Conservation (phyloP, 2,888 invertebrate genomes). For the Hydropsyche betteni region DNA sequence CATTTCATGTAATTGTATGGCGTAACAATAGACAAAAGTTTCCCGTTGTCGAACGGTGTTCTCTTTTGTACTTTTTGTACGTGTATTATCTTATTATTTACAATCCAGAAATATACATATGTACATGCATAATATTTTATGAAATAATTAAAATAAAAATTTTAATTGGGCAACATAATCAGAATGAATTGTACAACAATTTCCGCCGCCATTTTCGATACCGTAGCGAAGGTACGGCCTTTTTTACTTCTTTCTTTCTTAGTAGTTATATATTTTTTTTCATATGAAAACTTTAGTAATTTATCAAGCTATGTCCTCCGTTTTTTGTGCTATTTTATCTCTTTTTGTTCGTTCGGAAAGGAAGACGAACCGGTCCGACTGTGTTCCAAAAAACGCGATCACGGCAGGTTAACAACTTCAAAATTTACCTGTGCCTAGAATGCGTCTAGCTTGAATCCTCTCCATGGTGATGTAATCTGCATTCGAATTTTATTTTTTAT, state of each 20-base stretch:
- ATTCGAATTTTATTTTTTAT: conserved; percentile 20
- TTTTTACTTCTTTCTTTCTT: not conserved
- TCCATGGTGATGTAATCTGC: conserved; percentile 37
- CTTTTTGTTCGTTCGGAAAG: conserved; percentile 39
- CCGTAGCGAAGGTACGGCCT: conserved; percentile 5
- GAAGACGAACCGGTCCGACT: conserved; percentile 47
- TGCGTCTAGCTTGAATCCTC: conserved; percentile 32
- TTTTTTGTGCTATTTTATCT: conserved; percentile 46
- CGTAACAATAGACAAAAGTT: conserved; percentile 32
- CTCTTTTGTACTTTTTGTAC: not conserved
- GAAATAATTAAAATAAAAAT: not conserved
- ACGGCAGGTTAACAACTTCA: conserved; percentile 42
- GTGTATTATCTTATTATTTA: conserved; percentile 17
- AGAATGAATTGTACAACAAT: not conserved
- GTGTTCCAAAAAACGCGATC: conserved; percentile 46
- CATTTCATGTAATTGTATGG: conserved; percentile 27
- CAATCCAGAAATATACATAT: not conserved
- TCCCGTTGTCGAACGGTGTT: conserved; percentile 27
- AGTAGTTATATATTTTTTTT: conserved; percentile 11
- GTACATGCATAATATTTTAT: not conserved
- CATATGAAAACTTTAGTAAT: conserved; percentile 30
- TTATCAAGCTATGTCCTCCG: conserved; percentile 41
- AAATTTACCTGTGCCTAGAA: conserved; percentile 44
- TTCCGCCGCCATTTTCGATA: conserved; percentile 34
- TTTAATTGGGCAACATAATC: not conserved